Conservation (phyloP, 2,888 invertebrate genomes). For the Scrobipalpa atriplicella region DNA sequence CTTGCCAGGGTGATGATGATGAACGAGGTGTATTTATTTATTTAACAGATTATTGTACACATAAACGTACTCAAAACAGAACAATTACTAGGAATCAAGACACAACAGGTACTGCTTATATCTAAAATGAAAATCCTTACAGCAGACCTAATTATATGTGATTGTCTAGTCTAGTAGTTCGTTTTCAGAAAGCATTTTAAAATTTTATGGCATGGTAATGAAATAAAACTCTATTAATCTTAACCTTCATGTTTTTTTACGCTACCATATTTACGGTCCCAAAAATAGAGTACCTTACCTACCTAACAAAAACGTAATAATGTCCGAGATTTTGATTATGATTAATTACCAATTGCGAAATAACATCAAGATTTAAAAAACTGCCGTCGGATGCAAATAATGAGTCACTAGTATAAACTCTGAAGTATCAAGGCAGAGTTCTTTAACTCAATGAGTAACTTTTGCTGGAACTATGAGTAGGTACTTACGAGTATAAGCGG, state of each 20-base stretch:
- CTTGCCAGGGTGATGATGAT: too few relatives aligned
- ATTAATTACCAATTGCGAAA: constrained; percentile 6
- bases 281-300: constrained; percentile 4
- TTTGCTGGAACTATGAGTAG: constrained; percentile 1
- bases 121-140: too few relatives aligned
- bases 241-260: constrained; percentile 3
- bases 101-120: too few relatives aligned
- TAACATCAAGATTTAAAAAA: not conserved
- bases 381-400: not conserved
- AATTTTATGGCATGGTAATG: too few relatives aligned
- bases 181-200: too few relatives aligned
- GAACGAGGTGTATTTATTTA: too few relatives aligned
- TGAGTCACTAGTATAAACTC: not conserved
- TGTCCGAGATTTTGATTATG: constrained; percentile 5
- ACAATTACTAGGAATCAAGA: too few relatives aligned
- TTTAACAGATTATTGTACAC: too few relatives aligned
- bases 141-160: too few relatives aligned
- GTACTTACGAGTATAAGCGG: too few relatives aligned
- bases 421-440: not conserved
- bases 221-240: not conserved
- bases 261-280: not conserved
- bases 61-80: too few relatives aligned
- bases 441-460: constrained; percentile 6
- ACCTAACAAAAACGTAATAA: not conserved
- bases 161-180: too few relatives aligned